These are phyloP conservation scores for Chromobotia macracanthus DNA, from an alignment of 2,797 vertebrate genomes.

Conservation along the genomic window DNA sequence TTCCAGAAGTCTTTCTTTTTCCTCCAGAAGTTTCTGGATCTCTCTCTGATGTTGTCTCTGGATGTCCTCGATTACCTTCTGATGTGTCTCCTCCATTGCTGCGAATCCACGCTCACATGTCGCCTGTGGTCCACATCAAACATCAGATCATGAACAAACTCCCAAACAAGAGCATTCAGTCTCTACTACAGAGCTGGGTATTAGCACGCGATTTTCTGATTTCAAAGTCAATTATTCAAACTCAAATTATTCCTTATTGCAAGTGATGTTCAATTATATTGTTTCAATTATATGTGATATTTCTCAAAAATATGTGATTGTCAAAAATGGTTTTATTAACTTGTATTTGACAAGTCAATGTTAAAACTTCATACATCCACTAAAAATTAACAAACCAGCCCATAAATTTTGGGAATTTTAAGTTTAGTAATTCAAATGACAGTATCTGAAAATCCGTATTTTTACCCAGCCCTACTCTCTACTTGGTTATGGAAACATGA, in stretches of 20 bases:
- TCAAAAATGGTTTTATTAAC: neutral
- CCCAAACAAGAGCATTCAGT: neutral
- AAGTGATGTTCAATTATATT: too few relatives aligned
- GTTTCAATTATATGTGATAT: too few relatives aligned
- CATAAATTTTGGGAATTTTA: neutral
- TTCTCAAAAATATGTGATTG: neutral
- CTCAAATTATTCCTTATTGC: too few relatives aligned
- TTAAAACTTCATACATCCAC: too few relatives aligned
- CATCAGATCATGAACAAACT: neutral
- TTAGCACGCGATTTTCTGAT: neutral
- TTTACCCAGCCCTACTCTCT: conserved; percentile 4
- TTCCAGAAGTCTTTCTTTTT: conserved; percentile 91
- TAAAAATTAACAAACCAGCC: too few relatives aligned
- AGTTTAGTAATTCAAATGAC: neutral
- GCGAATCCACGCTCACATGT: conserved; percentile 96
- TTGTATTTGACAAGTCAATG: too few relatives aligned
- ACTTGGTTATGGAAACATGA: neutral
- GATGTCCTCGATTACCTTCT: conserved; percentile 93
- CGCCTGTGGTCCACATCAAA: conserved; percentile 75
- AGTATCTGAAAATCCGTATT: conserved; percentile 10
- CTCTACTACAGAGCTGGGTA: neutral
- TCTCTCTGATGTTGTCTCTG: conserved; percentile 96
- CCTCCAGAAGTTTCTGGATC: conserved; percentile 91
- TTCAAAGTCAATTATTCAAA: neutral
- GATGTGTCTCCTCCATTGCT: conserved; percentile 97